phyloP scores from a whole-genome alignment of 2,113 vertebrate species.

The Poeciliopsis prolifica region DNA sequence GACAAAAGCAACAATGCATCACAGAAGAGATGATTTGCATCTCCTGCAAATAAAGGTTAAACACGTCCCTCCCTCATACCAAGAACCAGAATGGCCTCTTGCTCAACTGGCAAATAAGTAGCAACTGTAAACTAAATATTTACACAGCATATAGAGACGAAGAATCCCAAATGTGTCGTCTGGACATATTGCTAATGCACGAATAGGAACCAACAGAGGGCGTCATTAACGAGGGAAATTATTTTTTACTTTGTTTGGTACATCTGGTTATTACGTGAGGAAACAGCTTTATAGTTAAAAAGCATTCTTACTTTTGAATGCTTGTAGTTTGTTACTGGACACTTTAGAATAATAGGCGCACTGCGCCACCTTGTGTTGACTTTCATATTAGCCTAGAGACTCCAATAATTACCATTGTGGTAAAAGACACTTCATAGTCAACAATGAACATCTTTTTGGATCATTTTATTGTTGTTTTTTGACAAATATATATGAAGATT shows the following conservation, averaged over 20 bases:
- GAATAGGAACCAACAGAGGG: background rate
- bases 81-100: background rate
- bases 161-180: background rate
- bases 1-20: constrained; percentile 34
- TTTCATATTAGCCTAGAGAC: background rate
- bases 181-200: background rate
- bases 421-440: background rate
- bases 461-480: constrained; percentile 83
- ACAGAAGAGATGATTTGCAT: constrained; percentile 50
- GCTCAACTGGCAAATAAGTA: background rate
- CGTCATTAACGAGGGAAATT: background rate
- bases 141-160: background rate
- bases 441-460: constrained; percentile 62
- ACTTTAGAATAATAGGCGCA: constrained; percentile 1
- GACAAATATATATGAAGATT: constrained; percentile 85
- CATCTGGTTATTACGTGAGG: background rate
- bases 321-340: too few species aligned
- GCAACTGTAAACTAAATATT: constrained; percentile 31
- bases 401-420: too few species aligned
- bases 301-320: too few species aligned
- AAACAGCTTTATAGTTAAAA: background rate
- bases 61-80: background rate
- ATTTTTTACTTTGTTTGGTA: background rate
- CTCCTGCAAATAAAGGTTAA: constrained; percentile 7
- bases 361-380: constrained; percentile 64